Evolutionary conservation across 2,888 invertebrate species (phyloP).

Genomic region (Lycaena phlaeas): DNA sequence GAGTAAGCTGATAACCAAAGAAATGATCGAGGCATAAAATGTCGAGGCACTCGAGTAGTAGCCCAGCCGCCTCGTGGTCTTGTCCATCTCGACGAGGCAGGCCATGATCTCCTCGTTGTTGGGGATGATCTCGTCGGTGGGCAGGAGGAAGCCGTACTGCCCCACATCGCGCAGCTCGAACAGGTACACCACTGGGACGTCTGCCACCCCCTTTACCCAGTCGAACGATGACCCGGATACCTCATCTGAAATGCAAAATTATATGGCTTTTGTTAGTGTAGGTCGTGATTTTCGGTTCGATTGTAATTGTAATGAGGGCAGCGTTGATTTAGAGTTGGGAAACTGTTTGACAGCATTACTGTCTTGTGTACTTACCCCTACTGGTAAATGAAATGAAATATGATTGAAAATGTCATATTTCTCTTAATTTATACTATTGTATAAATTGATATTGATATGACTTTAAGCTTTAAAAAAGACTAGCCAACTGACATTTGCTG

Average conservation of each 20-base stretch:
- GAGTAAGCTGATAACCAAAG: constrained; percentile 5
- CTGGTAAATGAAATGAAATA: too few relatives aligned
- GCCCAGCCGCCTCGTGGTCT: constrained; percentile 29
- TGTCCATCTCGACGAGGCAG: constrained; percentile 43
- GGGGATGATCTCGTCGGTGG: constrained; percentile 57
- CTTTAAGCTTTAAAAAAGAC: too few relatives aligned
- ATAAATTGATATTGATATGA: too few relatives aligned
- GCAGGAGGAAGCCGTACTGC: constrained; percentile 66
- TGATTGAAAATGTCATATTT: too few relatives aligned
- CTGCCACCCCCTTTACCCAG: constrained; percentile 68
- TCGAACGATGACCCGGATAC: constrained; percentile 63
- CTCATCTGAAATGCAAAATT: constrained; percentile 42
- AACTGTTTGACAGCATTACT: too few relatives aligned
- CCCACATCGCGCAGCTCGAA: constrained; percentile 73
- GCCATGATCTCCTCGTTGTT: constrained; percentile 57
- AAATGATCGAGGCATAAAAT: constrained; percentile 2
- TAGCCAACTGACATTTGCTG: too few relatives aligned
- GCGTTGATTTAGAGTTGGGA: too few relatives aligned
- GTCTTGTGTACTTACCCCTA: too few relatives aligned
- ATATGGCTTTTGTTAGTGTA: too few relatives aligned
- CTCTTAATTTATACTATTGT: too few relatives aligned
- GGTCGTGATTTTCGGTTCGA: too few relatives aligned
- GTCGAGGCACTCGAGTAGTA: constrained; percentile 26
- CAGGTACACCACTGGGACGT: constrained; percentile 66
- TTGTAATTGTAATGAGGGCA: too few relatives aligned